These are phyloP conservation scores for Ploceus nigricollis DNA, from an alignment of 2,113 vertebrate genomes.

Conservation along the genomic window DNA sequence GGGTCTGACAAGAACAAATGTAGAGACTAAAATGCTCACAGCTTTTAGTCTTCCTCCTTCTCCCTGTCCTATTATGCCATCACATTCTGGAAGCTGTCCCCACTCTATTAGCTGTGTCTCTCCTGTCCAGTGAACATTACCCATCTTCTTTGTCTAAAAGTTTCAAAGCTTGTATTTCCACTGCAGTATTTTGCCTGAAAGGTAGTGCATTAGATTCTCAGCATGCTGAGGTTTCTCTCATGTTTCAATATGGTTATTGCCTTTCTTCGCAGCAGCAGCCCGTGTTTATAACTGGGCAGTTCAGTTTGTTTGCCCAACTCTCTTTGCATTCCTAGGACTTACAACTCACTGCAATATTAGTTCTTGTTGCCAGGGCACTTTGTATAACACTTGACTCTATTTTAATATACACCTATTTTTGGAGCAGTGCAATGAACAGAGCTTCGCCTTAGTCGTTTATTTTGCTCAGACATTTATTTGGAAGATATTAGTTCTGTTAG, in stretches of 20 bases:
- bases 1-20: not conserved
- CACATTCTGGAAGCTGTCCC: not conserved
- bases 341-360: constrained; percentile 71
- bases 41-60: not conserved
- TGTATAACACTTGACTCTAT: constrained; percentile 74
- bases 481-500: constrained; percentile 68
- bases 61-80: not conserved
- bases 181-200: constrained; percentile 38
- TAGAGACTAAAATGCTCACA: not conserved
- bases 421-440: constrained; percentile 70
- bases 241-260: constrained; percentile 45
- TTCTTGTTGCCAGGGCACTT: constrained; percentile 75
- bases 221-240: constrained; percentile 38
- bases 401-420: constrained; percentile 77
- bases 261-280: constrained; percentile 44
- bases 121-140: not conserved
- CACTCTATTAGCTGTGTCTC: not conserved
- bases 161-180: constrained; percentile 34
- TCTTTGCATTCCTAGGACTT: constrained; percentile 71
- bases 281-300: constrained; percentile 69
- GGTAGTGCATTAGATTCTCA: constrained; percentile 11
- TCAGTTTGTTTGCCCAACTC: constrained; percentile 64
- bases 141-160: not conserved
- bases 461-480: constrained; percentile 76
- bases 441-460: constrained; percentile 69